These are phyloP conservation scores for Pyrocoelia pectoralis DNA, from an alignment of 2,888 invertebrate species.

Conservation along the genomic window DNA sequence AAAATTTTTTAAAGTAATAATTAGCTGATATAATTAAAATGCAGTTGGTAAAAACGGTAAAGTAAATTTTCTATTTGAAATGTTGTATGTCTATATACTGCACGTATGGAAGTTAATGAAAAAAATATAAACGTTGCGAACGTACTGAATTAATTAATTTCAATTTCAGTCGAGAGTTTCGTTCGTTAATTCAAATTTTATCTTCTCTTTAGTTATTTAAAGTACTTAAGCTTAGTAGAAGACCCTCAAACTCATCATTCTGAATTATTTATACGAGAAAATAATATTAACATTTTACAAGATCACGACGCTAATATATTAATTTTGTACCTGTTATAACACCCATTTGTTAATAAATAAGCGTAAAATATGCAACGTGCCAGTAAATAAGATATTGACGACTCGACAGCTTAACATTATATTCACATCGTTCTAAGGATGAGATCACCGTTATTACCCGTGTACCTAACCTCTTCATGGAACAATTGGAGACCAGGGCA, in stretches of 20 bases:
- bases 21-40: neutral
- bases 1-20: too few species aligned
- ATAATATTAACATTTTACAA: neutral
- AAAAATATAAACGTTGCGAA: neutral
- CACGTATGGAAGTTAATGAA: neutral
- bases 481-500: too few species aligned
- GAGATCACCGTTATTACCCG: too few species aligned
- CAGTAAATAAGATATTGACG: too few species aligned
- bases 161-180: neutral
- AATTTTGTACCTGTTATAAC: neutral
- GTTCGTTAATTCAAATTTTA: constrained; percentile 1
- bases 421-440: too few species aligned
- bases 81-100: neutral
- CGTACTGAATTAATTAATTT: neutral
- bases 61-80: neutral
- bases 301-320: neutral
- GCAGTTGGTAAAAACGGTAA: neutral
- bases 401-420: too few species aligned
- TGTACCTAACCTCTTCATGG: too few species aligned
- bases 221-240: neutral
- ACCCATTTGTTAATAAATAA: too few species aligned
- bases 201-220: neutral
- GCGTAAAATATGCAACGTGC: too few species aligned
- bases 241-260: neutral
- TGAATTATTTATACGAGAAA: neutral